phyloP scores from a whole-genome alignment of 2,888 invertebrate species.

The Mythimna pallens region DNA sequence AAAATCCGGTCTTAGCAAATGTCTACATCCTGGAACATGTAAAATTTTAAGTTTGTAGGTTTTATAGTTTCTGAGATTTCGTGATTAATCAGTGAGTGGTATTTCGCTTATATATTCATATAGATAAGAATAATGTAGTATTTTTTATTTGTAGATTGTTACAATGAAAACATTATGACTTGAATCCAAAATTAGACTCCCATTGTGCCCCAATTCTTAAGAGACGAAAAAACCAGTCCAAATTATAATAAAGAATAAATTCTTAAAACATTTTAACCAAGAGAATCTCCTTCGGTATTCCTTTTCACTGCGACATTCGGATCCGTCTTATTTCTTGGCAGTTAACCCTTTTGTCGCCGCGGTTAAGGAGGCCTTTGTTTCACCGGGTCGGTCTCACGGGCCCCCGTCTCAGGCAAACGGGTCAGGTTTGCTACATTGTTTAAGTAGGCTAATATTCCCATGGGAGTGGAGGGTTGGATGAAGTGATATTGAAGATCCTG shows the following conservation, averaged over 20 bases:
- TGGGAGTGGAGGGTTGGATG: slow-evolving; percentile 68
- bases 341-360: slow-evolving; percentile 75
- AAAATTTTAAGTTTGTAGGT: too few relatives aligned
- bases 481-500: slow-evolving; percentile 35
- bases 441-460: slow-evolving; percentile 82
- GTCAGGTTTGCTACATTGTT: slow-evolving; percentile 81
- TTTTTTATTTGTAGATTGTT: not conserved
- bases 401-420: slow-evolving; percentile 83
- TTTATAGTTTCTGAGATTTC: too few relatives aligned
- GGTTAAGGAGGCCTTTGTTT: slow-evolving; percentile 81
- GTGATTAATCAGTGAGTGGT: too few relatives aligned
- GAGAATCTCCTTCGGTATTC: slow-evolving; percentile 47
- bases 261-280: slow-evolving; percentile 39
- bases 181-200: not conserved
- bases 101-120: too few relatives aligned
- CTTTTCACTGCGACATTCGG: slow-evolving; percentile 61
- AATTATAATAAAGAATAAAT: slow-evolving; percentile 29
- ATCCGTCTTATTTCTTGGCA: slow-evolving; percentile 73
- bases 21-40: too few relatives aligned
- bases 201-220: not conserved
- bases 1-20: too few relatives aligned
- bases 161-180: not conserved
- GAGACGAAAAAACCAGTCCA: slow-evolving; percentile 10
- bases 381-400: slow-evolving; percentile 77
- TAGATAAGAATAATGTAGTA: not conserved